These are phyloP conservation scores for Podabrus alpinus DNA, from an alignment of 2,888 invertebrate genomes.

Conservation along the genomic window DNA sequence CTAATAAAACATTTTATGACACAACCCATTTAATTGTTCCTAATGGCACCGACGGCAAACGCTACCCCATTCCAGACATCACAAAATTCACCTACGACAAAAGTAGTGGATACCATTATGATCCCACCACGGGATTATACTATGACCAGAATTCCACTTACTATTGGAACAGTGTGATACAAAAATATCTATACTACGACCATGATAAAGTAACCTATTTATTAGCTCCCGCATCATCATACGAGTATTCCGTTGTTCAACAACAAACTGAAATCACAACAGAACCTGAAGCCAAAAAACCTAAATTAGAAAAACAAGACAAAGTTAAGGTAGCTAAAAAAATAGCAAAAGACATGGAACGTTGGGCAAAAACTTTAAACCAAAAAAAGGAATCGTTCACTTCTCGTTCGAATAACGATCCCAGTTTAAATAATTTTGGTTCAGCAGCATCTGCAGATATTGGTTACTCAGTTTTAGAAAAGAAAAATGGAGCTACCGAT, in stretches of 20 bases:
- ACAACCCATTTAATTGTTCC: conserved; percentile 58
- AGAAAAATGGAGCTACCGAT: conserved; percentile 58
- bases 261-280: conserved; percentile 42
- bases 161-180: conserved; percentile 90
- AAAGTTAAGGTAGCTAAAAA: conserved; percentile 97
- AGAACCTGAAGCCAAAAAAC: conserved; percentile 65
- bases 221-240: conserved; percentile 54
- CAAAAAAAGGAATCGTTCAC: conserved; percentile 83
- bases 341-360: conserved; percentile 93
- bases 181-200: conserved; percentile 96
- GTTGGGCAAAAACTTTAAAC: conserved; percentile 96
- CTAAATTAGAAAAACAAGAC: conserved; percentile 79
- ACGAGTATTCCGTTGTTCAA: conserved; percentile 40
- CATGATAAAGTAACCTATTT: conserved; percentile 68
- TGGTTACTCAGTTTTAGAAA: conserved; percentile 89
- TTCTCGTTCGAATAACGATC: conserved; percentile 38
- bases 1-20: conserved; percentile 54
- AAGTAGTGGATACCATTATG: conserved; percentile 94
- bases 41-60: conserved; percentile 68
- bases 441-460: conserved; percentile 85
- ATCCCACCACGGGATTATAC: conserved; percentile 89
- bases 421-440: conserved; percentile 31
- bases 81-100: conserved; percentile 93
- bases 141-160: conserved; percentile 96
- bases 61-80: conserved; percentile 81